Evolutionary conservation across 2,797 vertebrate genomes (phyloP), one percentile per base, ranked within the genome.

Genomic region (Merluccius polli): DNA sequence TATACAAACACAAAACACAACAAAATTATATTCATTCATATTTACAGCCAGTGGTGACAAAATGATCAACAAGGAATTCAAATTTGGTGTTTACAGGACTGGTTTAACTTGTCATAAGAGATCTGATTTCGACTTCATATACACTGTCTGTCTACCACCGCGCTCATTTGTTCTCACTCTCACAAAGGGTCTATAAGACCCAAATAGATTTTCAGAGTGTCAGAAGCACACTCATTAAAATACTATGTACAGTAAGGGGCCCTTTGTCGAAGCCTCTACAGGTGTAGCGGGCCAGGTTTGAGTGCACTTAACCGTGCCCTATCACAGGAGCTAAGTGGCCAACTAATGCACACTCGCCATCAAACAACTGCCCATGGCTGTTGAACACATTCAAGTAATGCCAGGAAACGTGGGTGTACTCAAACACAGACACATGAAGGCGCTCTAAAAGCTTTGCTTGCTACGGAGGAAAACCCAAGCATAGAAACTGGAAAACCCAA

Each of bases 321-420:
- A 80, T 79, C 79, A 75, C 77, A 87, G 84, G 81, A 86, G 83
- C 75, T 78, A 80, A 87, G 83, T 84, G 84, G 84, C 78, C 80
- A n/a, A 63, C 11, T 27, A 63, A 63, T 2, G 52, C 52, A 27
- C 59, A 27, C 59, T 13, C n/a, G n/a, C 79, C 81, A 77, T 81
- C 83, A 76, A 89, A 84, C 84, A 77, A 84, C 85, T 81, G 81
- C 79, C 84, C 80, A 90, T 90, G 87, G 87, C 87, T 27, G 80
- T 89, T 65, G 82, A 80, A 81, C 88, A 85, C 75, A 82, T 97
- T 97, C 96, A 97, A 98, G 96, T 97, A 95, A 96, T 92, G 94
- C 95, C 96, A 98, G 97, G 96, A 97, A 93, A 95, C n/a, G 92
- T 85, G 83, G 73, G 75, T 84, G 73, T 81, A 85, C 86, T 85